phyloP scores from a whole-genome alignment of 2,113 vertebrate species.

The Petrocephalus microphthalmus region DNA sequence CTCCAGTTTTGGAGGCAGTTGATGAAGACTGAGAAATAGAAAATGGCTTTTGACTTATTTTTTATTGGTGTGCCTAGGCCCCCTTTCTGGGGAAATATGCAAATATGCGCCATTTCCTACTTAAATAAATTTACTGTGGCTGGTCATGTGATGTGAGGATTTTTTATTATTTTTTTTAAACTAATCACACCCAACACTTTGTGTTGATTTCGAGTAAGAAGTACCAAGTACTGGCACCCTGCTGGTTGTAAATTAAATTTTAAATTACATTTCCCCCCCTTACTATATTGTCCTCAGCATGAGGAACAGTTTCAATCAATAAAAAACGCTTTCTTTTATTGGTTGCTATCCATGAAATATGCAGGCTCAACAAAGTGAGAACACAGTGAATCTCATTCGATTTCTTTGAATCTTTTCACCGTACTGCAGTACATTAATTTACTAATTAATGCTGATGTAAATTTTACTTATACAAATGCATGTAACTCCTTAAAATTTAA shows the following conservation, averaged over 20 bases:
- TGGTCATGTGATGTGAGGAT: not conserved
- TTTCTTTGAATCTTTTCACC: not conserved
- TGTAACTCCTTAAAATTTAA: not conserved
- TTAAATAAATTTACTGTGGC: not conserved
- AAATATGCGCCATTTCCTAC: not conserved
- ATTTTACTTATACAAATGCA: not conserved
- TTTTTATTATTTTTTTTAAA: not conserved
- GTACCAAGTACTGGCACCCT: not conserved
- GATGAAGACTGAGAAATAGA: not conserved
- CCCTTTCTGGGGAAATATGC: not conserved
- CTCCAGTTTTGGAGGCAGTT: not conserved
- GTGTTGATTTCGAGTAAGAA: not conserved
- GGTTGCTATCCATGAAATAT: not conserved
- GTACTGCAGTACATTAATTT: not conserved
- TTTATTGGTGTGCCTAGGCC: not conserved
- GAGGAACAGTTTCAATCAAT: not conserved
- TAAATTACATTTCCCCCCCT: not conserved
- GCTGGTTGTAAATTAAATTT: not conserved
- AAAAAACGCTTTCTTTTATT: not conserved
- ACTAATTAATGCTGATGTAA: not conserved
- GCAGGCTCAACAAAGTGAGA: not conserved
- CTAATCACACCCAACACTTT: not conserved
- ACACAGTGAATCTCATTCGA: not conserved
- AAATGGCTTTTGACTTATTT: not conserved
- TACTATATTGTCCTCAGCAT: not conserved